Evolutionary conservation across 1,140 invertebrate genomes (phyloP), one percentile per base, ranked within the genome.

Genomic region (Wasmannia auropunctata): DNA sequence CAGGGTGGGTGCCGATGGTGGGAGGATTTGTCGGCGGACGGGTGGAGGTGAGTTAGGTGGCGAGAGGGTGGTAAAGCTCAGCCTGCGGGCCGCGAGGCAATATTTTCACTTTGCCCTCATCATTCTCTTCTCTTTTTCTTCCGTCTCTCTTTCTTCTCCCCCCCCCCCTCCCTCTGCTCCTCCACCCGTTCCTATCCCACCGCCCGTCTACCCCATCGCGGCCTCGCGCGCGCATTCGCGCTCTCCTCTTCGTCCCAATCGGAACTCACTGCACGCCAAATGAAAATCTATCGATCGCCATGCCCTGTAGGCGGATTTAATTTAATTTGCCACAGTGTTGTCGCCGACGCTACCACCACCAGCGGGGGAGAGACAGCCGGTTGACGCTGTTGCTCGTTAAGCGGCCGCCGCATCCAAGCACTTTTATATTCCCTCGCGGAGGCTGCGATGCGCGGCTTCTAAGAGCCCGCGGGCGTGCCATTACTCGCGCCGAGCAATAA

Each of bases 281-380:
- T 91, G 91, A 91, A 91, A 91, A 91, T 91, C 90, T 91, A 91
- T 91, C 83, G 91, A 90, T 91, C 88, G 88, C 62, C 31, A 80
- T 86, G 80, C 79, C 60, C 88, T 88, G 88, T 90, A 90, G 91
- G 87, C 91, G 88, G 89, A 90, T 91, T 91, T 91, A 91, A 91
- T 91, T 91, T 91, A 91, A 91, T 91, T 91, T 91, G 88, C 91
- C 85, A 83, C 87, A 80, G 88, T 89, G 88, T 91, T 88, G 87
- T 89, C 87, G 76, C 75, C 58, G 80, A 69, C 80, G 77, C 86
- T 81, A 77, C 80, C 80, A 75, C n/a, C n/a, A n/a, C n/a, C n/a
- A n/a, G n/a, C 85, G 83, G 60, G 63, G 46, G 56, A 40, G 67
- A 89, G 65, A 72, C 37, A 83, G 25, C 37, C 51, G 31, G 63